Base-by-base conservation (phyloP, 2,797 vertebrate species). In the Eulemur coronatus region DNA sequence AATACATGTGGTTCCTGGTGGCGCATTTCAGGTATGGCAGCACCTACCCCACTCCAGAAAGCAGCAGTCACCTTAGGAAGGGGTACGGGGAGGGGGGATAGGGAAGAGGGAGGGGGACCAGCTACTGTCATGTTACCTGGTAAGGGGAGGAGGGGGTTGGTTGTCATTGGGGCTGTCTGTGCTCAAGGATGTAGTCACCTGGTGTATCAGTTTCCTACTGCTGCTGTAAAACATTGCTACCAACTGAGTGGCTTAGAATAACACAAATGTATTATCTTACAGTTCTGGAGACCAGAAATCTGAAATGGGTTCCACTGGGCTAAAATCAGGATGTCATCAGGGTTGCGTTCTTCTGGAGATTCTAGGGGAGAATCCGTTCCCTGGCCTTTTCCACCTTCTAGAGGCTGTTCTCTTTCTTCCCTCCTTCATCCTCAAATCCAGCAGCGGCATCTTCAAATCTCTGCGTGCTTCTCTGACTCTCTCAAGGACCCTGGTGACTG, bases 11-110 rank as follows among this genome's bases (percentile, higher is more conserved):
- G 33, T n/a, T 91, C 41, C 43, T 75, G 38, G 67, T 2, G 46
- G 30, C 18, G 41, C 7, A 41, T 88, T 61, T 95, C 48, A 59
- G 20, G 35, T 8, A 48, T 22, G 18, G 9, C 28, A 52, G 46
- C 7, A 22, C 10, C 43, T 73, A 63, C n/a, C 55, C 57, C 50
- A 33, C 46, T 61, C 55, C 33, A 61, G 61, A 94, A n/a, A 76
- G 63, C 20, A n/a, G 52, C 43, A 20, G 17, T 61, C 12, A 38
- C 38, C 48, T 38, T 28, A 4, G 52, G 30, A 84, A 84, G 26
- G 15, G 38, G 43, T 12, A 8, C 1, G 7, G 18, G 7, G 10
- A 30, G 2, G 1, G 24, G 1, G 2, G 22, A 24, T 3, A 59
- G 14, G 46, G 65, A 67, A 73, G 28, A 14, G 1, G n/a, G 5